Evolutionary conservation across 2,888 invertebrate genomes (phyloP).

Genomic region (Philhelius pedissequus): DNA sequence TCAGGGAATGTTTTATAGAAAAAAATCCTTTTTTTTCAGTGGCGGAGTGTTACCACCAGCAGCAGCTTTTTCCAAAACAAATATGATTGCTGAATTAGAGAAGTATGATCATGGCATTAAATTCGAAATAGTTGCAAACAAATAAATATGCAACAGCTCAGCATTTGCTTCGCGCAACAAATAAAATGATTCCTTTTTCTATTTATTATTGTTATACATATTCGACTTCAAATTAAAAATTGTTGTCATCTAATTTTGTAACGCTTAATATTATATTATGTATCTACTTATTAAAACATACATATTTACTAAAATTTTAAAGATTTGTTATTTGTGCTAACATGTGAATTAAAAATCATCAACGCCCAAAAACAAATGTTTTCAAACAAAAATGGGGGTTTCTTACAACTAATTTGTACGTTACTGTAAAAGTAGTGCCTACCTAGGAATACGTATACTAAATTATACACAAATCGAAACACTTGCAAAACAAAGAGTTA

Average conservation of each 20-base stretch:
- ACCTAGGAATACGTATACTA: too few relatives aligned
- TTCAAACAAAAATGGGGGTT: too few relatives aligned
- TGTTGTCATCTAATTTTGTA: constrained; percentile 21
- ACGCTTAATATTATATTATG: constrained; percentile 2
- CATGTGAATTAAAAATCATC: too few relatives aligned
- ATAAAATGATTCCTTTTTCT: constrained; percentile 31
- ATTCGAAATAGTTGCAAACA: constrained; percentile 82
- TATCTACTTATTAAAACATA: constrained; percentile 7
- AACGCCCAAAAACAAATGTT: too few relatives aligned
- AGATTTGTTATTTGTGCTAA: not conserved
- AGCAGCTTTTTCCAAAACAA: constrained; percentile 90
- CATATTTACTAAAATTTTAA: not conserved
- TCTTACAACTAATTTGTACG: too few relatives aligned
- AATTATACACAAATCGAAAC: too few relatives aligned
- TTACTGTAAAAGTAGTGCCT: too few relatives aligned
- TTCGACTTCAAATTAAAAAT: constrained; percentile 21
- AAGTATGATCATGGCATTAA: constrained; percentile 83
- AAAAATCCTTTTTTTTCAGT: constrained; percentile 77
- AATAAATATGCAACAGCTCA: constrained; percentile 66
- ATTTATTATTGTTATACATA: constrained; percentile 51
- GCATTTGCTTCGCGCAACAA: not conserved
- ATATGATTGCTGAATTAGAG: constrained; percentile 86
- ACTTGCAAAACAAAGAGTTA: too few relatives aligned
- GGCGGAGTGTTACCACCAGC: constrained; percentile 94
- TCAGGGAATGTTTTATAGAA: not conserved